Evolutionary conservation across 2,888 invertebrate species (phyloP).

Genomic region (Eremobia ochroleuca): DNA sequence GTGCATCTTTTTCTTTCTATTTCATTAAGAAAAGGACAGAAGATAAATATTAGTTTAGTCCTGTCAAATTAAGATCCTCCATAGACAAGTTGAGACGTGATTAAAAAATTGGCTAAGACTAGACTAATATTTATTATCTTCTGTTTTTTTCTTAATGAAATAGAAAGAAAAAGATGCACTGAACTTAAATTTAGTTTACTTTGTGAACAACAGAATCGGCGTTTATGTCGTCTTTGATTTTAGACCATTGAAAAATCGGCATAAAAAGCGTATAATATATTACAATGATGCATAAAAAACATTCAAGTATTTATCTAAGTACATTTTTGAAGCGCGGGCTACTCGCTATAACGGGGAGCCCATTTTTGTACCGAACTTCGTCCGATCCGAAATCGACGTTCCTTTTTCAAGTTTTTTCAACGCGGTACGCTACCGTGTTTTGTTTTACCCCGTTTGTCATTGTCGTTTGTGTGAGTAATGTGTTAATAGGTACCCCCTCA

Average conservation of each 20-base stretch:
- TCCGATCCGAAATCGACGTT: conserved; percentile 73
- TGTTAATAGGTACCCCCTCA: conserved; percentile 76
- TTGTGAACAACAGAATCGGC: no score
- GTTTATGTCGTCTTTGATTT: not conserved
- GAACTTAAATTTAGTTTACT: no score
- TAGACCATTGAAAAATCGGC: conserved; percentile 17
- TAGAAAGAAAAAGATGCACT: no score
- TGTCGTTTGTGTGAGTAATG: conserved; percentile 79
- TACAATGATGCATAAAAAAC: conserved; percentile 27
- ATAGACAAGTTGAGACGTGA: no score
- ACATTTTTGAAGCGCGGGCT: conserved; percentile 50
- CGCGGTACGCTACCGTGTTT: conserved; percentile 70
- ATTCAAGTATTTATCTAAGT: conserved; percentile 55
- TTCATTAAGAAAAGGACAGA: no score
- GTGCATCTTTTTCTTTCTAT: no score
- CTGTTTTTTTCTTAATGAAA: no score
- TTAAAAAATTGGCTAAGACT: no score
- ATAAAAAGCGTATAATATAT: not conserved
- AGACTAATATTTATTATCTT: no score
- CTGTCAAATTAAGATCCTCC: no score
- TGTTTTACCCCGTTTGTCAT: conserved; percentile 77
- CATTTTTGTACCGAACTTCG: conserved; percentile 77
- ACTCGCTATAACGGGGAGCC: conserved; percentile 55
- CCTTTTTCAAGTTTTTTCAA: conserved; percentile 74
- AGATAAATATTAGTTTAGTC: no score